Conservation (phyloP, 1,140 invertebrate species). For the Trichonephila clavipes region DNA sequence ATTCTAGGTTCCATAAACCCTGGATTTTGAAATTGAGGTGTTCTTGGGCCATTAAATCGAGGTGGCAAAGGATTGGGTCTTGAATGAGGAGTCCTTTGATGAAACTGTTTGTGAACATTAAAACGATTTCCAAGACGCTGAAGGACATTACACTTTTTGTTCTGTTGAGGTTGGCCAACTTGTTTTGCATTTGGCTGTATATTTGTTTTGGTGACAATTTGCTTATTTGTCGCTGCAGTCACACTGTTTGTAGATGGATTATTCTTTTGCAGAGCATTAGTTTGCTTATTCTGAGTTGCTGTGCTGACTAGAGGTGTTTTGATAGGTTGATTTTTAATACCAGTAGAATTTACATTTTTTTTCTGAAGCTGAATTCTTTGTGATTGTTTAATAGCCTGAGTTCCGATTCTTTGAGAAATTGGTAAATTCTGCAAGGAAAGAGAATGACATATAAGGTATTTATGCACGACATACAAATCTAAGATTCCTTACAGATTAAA, state of each 20-base stretch:
- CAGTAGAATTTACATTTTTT: neutral
- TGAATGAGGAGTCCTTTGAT: neutral
- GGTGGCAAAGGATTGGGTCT: conserved; percentile 12
- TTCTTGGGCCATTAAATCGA: conserved; percentile 54
- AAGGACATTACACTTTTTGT: conserved; percentile 28
- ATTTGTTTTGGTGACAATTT: neutral
- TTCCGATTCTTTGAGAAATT: conserved; percentile 7
- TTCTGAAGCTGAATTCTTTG: neutral
- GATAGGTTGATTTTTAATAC: neutral
- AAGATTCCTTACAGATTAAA: no score
- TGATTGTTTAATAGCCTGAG: neutral
- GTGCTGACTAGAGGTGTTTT: neutral
- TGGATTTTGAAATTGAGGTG: conserved; percentile 21
- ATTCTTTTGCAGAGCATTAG: neutral
- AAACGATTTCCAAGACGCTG: conserved; percentile 53
- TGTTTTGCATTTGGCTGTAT: neutral
- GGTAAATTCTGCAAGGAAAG: neutral
- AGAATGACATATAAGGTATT: no score
- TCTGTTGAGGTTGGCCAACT: neutral
- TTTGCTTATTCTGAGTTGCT: neutral
- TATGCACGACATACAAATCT: no score
- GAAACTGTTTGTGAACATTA: conserved; percentile 36
- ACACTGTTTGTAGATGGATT: neutral
- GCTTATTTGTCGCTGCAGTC: neutral
- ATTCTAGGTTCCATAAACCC: conserved; percentile 54